Evolutionary conservation across 2,888 invertebrate species (phyloP), one percentile per base, ranked within the genome.

Genomic region (Pammene aurita): DNA sequence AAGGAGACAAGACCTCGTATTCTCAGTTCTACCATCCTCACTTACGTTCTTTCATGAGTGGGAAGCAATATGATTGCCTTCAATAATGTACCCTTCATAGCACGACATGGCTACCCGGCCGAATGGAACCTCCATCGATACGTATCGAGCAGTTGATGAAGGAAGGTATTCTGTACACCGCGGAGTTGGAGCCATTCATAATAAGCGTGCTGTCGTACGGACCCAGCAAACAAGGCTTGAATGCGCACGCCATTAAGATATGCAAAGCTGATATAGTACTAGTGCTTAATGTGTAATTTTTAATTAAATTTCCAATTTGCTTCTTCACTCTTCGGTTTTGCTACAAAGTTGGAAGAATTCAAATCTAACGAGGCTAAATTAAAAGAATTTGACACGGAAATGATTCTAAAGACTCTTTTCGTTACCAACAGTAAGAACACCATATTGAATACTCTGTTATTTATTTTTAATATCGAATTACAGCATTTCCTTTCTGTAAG

Each of bases 231-330:
- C 87, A 88, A 86, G 86, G 76, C 81, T 79, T 80, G 81, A 84
- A 82, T 82, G 85, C 84, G 82, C 86, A 84, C 82, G 84, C 86
- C 78, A 89, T 88, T 88, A 84, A 88, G 87, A 88, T 88, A 85
- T 84, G 82, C 80, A 73, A 75, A 74, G 74, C 78, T 72, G 87
- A 88, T 88, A 88, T 73, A 74, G 62, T 73, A 72, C 78, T 78
- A 76, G 78, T 78, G 57, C 79, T 83, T 78, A 80, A 82, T 82
- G 76, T 62, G 62, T 62, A 61, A 50, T 41, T 62, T 14, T 55
- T 41, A 64, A 44, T 55, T 44, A 34, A 62, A 52, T 26, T 52
- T 58, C 42, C 42, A 42, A 57, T 18, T 42, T 57, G n/a, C 26
- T 5, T 6, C 5, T 14, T 38, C 14, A 0, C 7, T 7, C n/a